Percentiles rank a stretch among this genome's conserved stretches.
These are phyloP conservation scores for Lordiphosa mommai DNA, from an alignment of 1,140 invertebrate species.

Conservation along the genomic window DNA sequence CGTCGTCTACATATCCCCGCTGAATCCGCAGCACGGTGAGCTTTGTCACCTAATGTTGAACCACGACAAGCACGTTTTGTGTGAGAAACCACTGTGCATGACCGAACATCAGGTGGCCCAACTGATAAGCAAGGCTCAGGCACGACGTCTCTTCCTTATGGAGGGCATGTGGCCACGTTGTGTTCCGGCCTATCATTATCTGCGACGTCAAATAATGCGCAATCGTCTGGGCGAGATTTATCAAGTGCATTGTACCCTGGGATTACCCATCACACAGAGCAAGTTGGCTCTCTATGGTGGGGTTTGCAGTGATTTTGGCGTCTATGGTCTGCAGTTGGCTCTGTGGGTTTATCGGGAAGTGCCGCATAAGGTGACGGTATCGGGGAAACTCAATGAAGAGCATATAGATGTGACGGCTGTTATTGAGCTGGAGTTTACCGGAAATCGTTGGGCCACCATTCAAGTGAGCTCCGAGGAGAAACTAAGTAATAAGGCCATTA, in stretches of 20 bases:
- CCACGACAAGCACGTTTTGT: constrained; percentile 89
- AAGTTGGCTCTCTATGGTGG: constrained; percentile 87
- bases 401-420: constrained; percentile 85
- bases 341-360: constrained; percentile 85
- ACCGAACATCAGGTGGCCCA: constrained; percentile 84
- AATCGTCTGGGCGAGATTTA: constrained; percentile 86
- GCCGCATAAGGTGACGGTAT: constrained; percentile 82
- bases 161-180: constrained; percentile 91
- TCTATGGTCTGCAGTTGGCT: constrained; percentile 90
- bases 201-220: constrained; percentile 83
- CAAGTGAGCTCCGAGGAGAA: constrained; percentile 80
- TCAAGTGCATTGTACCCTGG: constrained; percentile 81
- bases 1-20: constrained; percentile 89
- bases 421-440: constrained; percentile 83
- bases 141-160: constrained; percentile 87
- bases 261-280: constrained; percentile 37
- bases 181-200: constrained; percentile 86
- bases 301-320: constrained; percentile 88
- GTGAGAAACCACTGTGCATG: constrained; percentile 91
- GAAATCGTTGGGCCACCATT: constrained; percentile 83
- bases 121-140: constrained; percentile 83
- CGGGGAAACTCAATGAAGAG: constrained; percentile 84
- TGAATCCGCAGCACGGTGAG: constrained; percentile 87
- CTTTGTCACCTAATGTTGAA: constrained; percentile 87
- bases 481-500: constrained; percentile 83